Conservation (phyloP, 2,113 vertebrate genomes). For the Ciconia stormi region DNA sequence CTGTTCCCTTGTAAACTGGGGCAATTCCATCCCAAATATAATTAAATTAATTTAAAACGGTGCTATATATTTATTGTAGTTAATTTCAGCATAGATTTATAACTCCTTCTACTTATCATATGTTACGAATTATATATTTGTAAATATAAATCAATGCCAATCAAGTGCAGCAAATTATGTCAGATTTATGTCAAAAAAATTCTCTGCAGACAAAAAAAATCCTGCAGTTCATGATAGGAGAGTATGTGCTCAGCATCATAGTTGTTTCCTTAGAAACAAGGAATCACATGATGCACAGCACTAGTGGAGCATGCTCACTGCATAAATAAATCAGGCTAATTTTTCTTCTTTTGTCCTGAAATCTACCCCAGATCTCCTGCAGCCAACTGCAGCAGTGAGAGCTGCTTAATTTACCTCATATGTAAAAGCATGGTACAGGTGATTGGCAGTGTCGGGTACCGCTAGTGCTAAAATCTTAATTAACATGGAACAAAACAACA, state of each 20-base stretch:
- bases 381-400: conserved; percentile 71
- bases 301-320: conserved; percentile 71
- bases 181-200: background rate
- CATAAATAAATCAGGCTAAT: conserved; percentile 74
- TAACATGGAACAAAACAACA: conserved; percentile 59
- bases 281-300: conserved; percentile 48
- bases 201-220: background rate
- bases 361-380: conserved; percentile 69
- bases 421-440: conserved; percentile 28
- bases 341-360: conserved; percentile 72
- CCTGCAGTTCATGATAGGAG: background rate
- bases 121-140: background rate
- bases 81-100: background rate
- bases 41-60: background rate
- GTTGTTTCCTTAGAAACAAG: conserved; percentile 71
- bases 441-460: conserved; percentile 36
- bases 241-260: conserved; percentile 37
- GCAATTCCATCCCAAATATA: background rate
- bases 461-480: conserved; percentile 46
- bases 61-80: background rate
- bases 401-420: conserved; percentile 63
- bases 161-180: background rate
- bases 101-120: background rate
- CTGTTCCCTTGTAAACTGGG: background rate
- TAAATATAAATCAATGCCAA: background rate